Evolutionary conservation across 1,140 invertebrate species (phyloP).

Genomic region (Drosophila willistoni): DNA sequence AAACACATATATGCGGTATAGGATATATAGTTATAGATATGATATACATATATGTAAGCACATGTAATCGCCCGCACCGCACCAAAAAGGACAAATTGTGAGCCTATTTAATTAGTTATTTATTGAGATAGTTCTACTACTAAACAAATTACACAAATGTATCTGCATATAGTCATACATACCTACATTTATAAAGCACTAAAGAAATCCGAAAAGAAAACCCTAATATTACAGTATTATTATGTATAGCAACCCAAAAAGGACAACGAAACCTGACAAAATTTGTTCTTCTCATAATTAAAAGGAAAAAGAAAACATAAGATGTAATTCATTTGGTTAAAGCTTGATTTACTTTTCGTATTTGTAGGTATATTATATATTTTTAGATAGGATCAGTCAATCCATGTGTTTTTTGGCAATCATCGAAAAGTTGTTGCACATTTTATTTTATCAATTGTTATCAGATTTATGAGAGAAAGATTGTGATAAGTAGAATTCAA

Average conservation of each 20-base stretch:
- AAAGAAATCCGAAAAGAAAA: neutral
- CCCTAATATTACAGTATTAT: neutral
- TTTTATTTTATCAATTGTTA: slow-evolving; percentile 8
- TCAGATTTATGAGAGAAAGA: slow-evolving; percentile 36
- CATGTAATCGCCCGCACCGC: slow-evolving; percentile 1
- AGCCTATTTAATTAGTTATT: slow-evolving; percentile 3
- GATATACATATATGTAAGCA: slow-evolving; percentile 7
- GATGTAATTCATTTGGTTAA: neutral
- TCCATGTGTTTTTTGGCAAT: slow-evolving; percentile 6
- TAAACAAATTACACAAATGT: neutral
- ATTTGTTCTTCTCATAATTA: slow-evolving; percentile 5
- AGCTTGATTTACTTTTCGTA: neutral
- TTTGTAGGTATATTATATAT: neutral
- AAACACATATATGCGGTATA: slow-evolving; percentile 17
- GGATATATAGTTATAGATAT: neutral
- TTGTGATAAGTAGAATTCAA: slow-evolving; percentile 61
- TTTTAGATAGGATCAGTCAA: slow-evolving; percentile 3
- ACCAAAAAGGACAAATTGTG: slow-evolving; percentile 6
- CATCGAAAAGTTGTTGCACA: slow-evolving; percentile 22
- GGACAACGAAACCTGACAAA: slow-evolving; percentile 9
- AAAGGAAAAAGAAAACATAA: neutral
- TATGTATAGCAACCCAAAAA: neutral
- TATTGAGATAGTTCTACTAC: neutral
- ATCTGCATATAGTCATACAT: neutral
- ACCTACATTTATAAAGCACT: neutral